Conservation (phyloP, 2,888 invertebrate species). For the Dicyrtomina minuta region DNA sequence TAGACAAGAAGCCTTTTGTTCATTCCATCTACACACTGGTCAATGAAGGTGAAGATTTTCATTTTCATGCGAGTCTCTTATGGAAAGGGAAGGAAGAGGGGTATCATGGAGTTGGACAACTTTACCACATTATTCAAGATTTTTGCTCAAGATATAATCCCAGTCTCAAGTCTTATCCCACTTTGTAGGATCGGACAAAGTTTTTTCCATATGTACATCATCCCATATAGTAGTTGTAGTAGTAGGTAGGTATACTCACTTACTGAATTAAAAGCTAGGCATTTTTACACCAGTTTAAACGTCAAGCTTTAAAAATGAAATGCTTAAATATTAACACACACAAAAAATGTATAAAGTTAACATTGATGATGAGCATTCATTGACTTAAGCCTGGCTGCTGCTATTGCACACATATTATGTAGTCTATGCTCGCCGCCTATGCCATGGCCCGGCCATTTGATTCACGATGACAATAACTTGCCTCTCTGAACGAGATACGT, state of each 20-base stretch:
- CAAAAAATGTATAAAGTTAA: constrained; percentile 9
- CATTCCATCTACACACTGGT: too few relatives aligned
- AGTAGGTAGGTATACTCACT: not conserved
- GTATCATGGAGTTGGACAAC: constrained; percentile 12
- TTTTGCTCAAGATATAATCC: constrained; percentile 28
- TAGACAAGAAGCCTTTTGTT: too few relatives aligned
- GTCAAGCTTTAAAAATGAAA: not conserved
- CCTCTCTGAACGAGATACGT: constrained; percentile 20
- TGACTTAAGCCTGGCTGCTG: constrained; percentile 27
- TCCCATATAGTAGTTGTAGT: not conserved
- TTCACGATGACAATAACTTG: constrained; percentile 35
- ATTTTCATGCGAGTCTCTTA: too few relatives aligned
- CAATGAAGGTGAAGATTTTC: too few relatives aligned
- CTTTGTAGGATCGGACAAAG: constrained; percentile 20
- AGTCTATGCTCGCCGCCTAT: too few relatives aligned
- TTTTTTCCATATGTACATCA: constrained; percentile 6
- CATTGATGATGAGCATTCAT: constrained; percentile 29
- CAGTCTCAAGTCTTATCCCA: not conserved
- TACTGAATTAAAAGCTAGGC: not conserved
- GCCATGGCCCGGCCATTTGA: too few relatives aligned
- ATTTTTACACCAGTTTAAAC: not conserved
- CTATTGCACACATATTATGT: too few relatives aligned
- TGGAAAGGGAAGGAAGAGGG: too few relatives aligned
- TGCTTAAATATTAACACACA: constrained; percentile 14
- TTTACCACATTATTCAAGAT: constrained; percentile 24